Evolutionary conservation across 1,140 invertebrate species (phyloP).

Genomic region (Cherax quadricarinatus): DNA sequence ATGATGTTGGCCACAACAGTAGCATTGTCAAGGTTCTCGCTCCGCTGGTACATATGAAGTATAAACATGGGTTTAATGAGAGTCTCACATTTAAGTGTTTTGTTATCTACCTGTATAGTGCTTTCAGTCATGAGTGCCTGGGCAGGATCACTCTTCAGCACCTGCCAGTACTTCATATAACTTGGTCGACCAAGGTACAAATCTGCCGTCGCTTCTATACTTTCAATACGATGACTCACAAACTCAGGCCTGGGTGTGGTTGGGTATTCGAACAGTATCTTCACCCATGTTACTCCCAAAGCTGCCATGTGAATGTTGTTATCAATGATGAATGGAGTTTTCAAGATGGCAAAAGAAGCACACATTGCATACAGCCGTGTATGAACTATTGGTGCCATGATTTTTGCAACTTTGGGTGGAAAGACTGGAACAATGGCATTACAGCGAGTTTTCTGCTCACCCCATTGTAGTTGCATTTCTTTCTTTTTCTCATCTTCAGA

Average conservation of each 20-base stretch:
- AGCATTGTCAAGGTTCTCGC: not conserved
- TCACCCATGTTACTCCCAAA: constrained; percentile 53
- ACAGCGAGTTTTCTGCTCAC: constrained; percentile 38
- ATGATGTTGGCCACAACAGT: not conserved
- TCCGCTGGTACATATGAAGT: constrained; percentile 4
- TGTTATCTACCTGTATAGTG: constrained; percentile 3
- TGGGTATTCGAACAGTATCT: constrained; percentile 39
- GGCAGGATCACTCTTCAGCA: constrained; percentile 32
- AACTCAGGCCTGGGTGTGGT: constrained; percentile 32
- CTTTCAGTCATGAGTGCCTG: constrained; percentile 70
- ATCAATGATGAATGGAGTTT: constrained; percentile 63
- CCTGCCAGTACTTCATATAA: constrained; percentile 26
- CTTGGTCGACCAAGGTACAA: constrained; percentile 44
- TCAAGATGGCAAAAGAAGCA: constrained; percentile 66
- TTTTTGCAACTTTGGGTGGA: constrained; percentile 24
- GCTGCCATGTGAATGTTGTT: constrained; percentile 64
- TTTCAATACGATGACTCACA: constrained; percentile 26
- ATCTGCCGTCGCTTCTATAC: constrained; percentile 51
- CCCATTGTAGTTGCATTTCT: constrained; percentile 46
- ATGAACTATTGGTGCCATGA: constrained; percentile 44
- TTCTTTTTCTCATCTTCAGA: constrained; percentile 6
- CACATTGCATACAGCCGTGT: constrained; percentile 57
- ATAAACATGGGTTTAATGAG: constrained; percentile 66
- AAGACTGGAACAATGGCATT: constrained; percentile 69
- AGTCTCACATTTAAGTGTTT: constrained; percentile 60